Evolutionary conservation across 1,140 invertebrate species (phyloP), one percentile per base, ranked within the genome.

Genomic region (Solenopsis invicta): DNA sequence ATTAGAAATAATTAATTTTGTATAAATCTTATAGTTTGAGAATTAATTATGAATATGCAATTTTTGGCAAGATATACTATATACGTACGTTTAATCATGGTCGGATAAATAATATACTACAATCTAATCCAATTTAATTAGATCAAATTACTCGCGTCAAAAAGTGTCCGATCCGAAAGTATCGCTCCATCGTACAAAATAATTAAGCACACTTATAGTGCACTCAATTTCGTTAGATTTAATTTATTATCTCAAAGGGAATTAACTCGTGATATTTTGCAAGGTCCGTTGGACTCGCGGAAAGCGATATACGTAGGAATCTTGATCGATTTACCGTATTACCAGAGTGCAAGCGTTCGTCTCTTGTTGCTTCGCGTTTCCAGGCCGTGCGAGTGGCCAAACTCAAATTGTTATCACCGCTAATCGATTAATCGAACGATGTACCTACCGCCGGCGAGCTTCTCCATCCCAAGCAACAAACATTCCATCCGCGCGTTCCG

Each of bases 401-500:
- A 84, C 54, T 84, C 52, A 84, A 84, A 84, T 84, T 75, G 69
- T 74, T 84, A 74, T 84, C 80, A 29, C 69, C 69, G 54, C 45
- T 61, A 74, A 82, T 82, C 67, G 80, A 75, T 74, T 82, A 74
- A 75, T 84, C 59, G 69, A 75, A 84, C 69, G 80, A 71, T 61
- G 34, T 84, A 45, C 21, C 66, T 45, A 50, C 54, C 69, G 69
- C 29, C 29, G 56, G 41, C 69, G 41, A 21, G 69, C 56, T 62
- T 61, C 66, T 69, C 66, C 45, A 50, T 74, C 54, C 54, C 21
- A 24, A 62, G 54, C 69, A 84, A 84, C 80, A 84, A 84, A 84
- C 69, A 84, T 84, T 75, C 80, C 78, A 69, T 59, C 64, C 67
- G 80, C 80, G 80, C 80, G 80, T 61, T 74, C 54, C 41, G 41